These are phyloP conservation scores for Psilopsiagon aurifrons DNA, from an alignment of 2,113 vertebrate species.

Conservation along the genomic window DNA sequence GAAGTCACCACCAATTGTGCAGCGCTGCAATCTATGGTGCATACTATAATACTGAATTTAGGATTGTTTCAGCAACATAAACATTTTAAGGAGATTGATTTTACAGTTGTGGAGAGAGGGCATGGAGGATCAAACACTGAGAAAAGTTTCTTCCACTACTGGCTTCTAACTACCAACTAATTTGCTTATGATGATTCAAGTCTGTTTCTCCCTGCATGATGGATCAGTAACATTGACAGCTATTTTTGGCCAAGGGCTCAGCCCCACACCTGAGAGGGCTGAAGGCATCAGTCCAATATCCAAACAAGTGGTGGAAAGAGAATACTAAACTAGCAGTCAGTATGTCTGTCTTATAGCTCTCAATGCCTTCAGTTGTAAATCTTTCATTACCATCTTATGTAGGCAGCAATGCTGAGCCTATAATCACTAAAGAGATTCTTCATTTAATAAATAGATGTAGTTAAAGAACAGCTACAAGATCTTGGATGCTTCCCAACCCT, in stretches of 20 bases:
- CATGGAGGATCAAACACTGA: not conserved
- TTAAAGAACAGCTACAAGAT: not conserved
- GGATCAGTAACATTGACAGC: not conserved
- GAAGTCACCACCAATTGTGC: not conserved
- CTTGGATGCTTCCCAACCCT: not conserved
- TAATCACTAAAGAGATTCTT: not conserved
- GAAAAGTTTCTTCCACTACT: not conserved
- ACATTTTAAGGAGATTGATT: not conserved
- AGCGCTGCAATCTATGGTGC: not conserved
- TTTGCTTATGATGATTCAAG: not conserved
- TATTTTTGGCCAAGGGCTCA: not conserved
- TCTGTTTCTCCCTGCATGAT: not conserved
- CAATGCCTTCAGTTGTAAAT: not conserved
- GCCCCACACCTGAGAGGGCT: not conserved
- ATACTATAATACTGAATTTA: not conserved
- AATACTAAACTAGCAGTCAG: not conserved
- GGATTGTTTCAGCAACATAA: fast-evolving
- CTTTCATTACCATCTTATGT: not conserved
- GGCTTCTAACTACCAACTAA: not conserved
- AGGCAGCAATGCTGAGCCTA: not conserved
- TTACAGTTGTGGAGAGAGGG: not conserved
- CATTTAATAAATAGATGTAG: not conserved
- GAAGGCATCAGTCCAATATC: not conserved
- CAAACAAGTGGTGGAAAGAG: not conserved
- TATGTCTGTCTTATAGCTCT: not conserved